Evolutionary conservation across 2,888 invertebrate species (phyloP).

Genomic region (Sinopyrophorus schimmeli): DNA sequence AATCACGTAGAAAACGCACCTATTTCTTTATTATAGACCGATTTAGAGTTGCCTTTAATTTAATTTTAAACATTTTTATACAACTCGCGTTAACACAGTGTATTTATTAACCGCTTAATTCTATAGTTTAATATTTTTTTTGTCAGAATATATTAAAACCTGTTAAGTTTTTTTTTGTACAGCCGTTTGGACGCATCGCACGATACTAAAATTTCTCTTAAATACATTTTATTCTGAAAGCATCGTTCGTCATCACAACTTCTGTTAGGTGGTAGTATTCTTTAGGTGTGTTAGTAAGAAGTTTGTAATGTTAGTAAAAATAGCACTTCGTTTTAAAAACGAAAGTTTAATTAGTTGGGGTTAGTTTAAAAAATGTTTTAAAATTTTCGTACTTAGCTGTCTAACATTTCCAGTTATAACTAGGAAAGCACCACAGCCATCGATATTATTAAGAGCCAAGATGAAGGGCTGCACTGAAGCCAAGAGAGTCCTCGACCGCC

Average conservation of each 20-base stretch:
- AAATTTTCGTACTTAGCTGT: conserved; percentile 26
- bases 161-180: conserved; percentile 5
- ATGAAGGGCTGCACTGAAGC: conserved; percentile 54
- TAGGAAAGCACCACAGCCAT: conserved; percentile 51
- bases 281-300: too few species aligned
- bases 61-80: conserved; percentile 8
- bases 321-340: too few species aligned
- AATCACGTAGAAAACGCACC: conserved; percentile 7
- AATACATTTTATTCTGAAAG: too few species aligned
- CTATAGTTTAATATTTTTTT: conserved; percentile 15
- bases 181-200: conserved; percentile 19
- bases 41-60: conserved; percentile 1
- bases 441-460: conserved; percentile 51
- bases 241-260: too few species aligned
- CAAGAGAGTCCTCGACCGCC: conserved; percentile 55
- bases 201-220: conserved; percentile 3
- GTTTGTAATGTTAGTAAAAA: too few species aligned
- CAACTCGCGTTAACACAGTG: conserved; percentile 11
- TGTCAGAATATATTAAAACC: background rate
- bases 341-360: too few species aligned
- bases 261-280: too few species aligned
- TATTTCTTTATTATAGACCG: conserved; percentile 2
- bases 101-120: too few species aligned
- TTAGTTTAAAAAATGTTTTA: too few species aligned
- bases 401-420: conserved; percentile 37